A percentile compares a stretch with the other conserved stretches of the same genome.
Evolutionary conservation across 2,888 invertebrate genomes (phyloP).

Genomic region (Trypoxylon attenuatum): DNA sequence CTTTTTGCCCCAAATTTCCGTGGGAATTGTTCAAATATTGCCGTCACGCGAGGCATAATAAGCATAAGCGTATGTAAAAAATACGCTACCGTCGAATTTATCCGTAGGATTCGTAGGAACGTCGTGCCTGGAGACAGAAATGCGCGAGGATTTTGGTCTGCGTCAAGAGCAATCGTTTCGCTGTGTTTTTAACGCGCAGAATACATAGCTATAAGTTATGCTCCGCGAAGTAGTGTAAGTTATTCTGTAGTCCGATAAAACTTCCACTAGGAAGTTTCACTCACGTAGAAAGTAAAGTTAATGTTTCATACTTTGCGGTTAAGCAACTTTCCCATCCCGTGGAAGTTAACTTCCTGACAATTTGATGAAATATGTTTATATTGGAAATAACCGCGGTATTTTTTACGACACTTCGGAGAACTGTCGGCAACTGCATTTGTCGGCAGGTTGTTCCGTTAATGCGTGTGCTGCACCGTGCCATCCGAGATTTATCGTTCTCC

Average conservation of each 20-base stretch:
- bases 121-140: no score
- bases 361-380: constrained; percentile 13
- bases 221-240: constrained; percentile 11
- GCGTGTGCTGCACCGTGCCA: not conserved
- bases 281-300: constrained; percentile 38
- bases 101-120: no score
- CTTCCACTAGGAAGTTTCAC: constrained; percentile 29
- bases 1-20: no score
- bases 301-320: constrained; percentile 29
- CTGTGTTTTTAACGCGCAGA: not conserved
- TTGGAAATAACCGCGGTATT: constrained; percentile 14
- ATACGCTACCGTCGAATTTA: no score
- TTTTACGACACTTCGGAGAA: not conserved
- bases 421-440: not conserved
- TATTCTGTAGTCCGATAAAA: constrained; percentile 18
- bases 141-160: no score
- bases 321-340: constrained; percentile 28
- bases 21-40: no score
- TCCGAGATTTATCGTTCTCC: not conserved
- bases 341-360: constrained; percentile 36
- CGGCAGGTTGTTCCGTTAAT: not conserved
- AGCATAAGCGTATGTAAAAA: no score
- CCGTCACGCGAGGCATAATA: no score
- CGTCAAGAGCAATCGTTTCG: not conserved
- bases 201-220: constrained; percentile 10